Conservation (phyloP, 2,113 vertebrate genomes). For the Oreochromis tanganicae region DNA sequence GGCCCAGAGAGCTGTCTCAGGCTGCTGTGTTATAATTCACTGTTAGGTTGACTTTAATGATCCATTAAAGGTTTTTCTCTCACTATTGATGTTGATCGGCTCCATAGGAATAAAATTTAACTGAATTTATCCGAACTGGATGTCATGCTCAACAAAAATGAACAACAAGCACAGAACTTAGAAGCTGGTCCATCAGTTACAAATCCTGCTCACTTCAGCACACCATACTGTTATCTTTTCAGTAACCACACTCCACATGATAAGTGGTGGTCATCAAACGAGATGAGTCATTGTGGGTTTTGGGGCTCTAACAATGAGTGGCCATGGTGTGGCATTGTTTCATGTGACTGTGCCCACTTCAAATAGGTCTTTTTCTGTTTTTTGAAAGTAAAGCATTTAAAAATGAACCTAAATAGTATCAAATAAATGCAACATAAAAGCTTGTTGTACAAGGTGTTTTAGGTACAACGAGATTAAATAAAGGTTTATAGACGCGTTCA, state of each 20-base stretch:
- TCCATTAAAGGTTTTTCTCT: background rate
- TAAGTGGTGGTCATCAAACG: background rate
- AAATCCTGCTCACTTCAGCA: too few relatives aligned
- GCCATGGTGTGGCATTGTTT: background rate
- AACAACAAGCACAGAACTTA: background rate
- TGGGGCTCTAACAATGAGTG: background rate
- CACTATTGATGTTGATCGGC: background rate
- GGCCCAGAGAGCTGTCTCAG: background rate
- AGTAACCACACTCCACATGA: background rate
- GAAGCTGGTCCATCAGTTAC: background rate
- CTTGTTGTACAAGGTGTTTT: background rate
- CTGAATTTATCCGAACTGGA: background rate
- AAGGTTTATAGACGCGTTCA: background rate
- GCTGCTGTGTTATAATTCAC: rapidly evolving
- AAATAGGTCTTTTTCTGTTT: rapidly evolving
- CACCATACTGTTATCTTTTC: background rate
- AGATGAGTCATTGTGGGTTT: background rate
- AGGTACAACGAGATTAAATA: background rate
- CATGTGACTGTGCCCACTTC: background rate
- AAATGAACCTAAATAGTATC: background rate
- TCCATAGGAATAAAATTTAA: background rate
- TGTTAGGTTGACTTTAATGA: background rate
- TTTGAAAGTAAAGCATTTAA: background rate
- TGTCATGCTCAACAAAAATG: background rate
- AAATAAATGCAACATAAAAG: rapidly evolving